These are phyloP conservation scores for Zaprionus davidi DNA, from an alignment of 1,140 invertebrate species.

Conservation along the genomic window DNA sequence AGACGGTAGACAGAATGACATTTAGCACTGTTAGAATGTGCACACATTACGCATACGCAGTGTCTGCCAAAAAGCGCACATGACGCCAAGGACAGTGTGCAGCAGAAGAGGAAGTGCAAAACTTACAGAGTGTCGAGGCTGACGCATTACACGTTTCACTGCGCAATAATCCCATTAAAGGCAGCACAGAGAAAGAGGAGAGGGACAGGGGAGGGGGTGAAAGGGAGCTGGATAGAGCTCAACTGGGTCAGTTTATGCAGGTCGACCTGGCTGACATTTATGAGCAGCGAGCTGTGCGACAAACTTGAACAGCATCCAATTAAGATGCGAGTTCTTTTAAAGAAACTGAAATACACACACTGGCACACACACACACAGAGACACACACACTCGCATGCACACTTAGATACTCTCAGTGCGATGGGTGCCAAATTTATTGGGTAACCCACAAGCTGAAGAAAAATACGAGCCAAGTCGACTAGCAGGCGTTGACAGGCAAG, in stretches of 20 bases:
- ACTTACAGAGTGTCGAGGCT: conserved; percentile 45
- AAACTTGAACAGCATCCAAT: conserved; percentile 57
- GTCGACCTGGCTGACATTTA: conserved; percentile 72
- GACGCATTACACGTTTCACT: conserved; percentile 75
- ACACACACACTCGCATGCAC: neutral
- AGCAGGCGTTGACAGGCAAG: conserved; percentile 16
- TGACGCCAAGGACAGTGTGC: conserved; percentile 16
- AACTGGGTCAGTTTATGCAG: conserved; percentile 81
- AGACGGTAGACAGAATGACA: neutral
- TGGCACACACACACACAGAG: conserved; percentile 25
- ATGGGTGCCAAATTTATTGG: conserved; percentile 70
- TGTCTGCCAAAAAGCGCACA: conserved; percentile 52
- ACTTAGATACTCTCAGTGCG: neutral
- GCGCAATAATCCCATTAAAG: conserved; percentile 81
- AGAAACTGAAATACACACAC: conserved; percentile 22
- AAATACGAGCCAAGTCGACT: conserved; percentile 54
- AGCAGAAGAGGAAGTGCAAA: conserved; percentile 40
- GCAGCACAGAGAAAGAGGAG: conserved; percentile 12
- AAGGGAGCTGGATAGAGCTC: conserved; percentile 38
- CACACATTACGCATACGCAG: conserved; percentile 65
- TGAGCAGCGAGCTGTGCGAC: conserved; percentile 51
- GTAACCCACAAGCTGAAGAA: conserved; percentile 56
- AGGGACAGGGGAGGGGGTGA: neutral
- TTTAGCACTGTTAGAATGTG: neutral
- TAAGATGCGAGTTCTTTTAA: conserved; percentile 59